phyloP scores from a whole-genome alignment of 2,888 invertebrate genomes.

The Augiades crinisus region DNA sequence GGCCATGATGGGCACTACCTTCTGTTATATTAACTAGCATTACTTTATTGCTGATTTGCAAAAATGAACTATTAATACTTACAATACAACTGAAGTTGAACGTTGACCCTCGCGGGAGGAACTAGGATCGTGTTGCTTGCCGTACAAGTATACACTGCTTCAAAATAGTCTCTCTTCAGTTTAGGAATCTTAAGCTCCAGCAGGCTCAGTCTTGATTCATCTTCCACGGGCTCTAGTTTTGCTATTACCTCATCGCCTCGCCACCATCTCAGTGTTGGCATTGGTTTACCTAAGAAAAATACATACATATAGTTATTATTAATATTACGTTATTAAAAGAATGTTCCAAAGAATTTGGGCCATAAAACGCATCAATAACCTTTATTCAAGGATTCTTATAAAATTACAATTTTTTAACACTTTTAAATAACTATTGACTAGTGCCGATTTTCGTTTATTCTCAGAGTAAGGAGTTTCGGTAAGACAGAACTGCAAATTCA shows the following conservation, averaged over 20 bases:
- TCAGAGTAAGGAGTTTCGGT: too few species aligned
- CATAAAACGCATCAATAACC: not conserved
- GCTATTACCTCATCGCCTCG: slow-evolving; percentile 69
- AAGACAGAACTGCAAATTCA: too few species aligned
- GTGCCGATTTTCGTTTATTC: too few species aligned
- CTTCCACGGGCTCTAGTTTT: slow-evolving; percentile 59
- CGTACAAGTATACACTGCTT: slow-evolving; percentile 86
- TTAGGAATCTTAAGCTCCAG: slow-evolving; percentile 63
- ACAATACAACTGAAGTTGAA: slow-evolving; percentile 86
- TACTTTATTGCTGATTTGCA: too few species aligned
- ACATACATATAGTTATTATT: not conserved
- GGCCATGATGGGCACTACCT: too few species aligned
- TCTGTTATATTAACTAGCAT: too few species aligned
- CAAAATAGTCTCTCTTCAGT: slow-evolving; percentile 83
- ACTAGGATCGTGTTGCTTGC: slow-evolving; percentile 87
- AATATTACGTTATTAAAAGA: not conserved
- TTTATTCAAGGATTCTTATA: not conserved
- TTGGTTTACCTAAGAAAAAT: slow-evolving; percentile 62
- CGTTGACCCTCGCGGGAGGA: slow-evolving; percentile 83
- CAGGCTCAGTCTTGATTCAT: slow-evolving; percentile 56
- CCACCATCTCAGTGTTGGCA: slow-evolving; percentile 74
- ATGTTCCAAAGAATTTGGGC: not conserved
- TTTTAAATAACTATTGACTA: too few species aligned
- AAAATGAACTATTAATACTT: too few species aligned
- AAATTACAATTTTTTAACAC: too few species aligned